A percentile compares a stretch with the other conserved stretches of the same genome.
Conservation (phyloP, 2,888 invertebrate species). For the Tiliacea citrago region DNA sequence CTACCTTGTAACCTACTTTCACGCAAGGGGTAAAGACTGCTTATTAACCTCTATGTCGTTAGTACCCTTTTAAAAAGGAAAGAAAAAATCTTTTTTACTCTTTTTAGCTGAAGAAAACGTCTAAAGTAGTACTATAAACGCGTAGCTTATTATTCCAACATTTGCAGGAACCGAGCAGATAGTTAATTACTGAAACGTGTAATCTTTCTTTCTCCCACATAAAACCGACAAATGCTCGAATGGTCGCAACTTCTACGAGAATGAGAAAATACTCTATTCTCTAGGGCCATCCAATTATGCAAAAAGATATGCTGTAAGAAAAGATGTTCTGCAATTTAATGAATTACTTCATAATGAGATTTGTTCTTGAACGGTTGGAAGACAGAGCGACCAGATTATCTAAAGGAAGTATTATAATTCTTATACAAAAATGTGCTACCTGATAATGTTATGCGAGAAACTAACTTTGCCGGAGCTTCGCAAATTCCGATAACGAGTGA, state of each 20-base stretch:
- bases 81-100: constrained; percentile 49
- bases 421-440: constrained; percentile 10
- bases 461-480: constrained; percentile 16
- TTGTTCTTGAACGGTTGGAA: constrained; percentile 44
- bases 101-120: constrained; percentile 33
- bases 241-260: constrained; percentile 42
- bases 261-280: constrained; percentile 66
- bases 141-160: constrained; percentile 30
- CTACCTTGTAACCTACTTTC: constrained; percentile 70
- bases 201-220: constrained; percentile 30
- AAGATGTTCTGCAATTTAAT: constrained; percentile 61
- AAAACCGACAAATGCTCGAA: constrained; percentile 38
- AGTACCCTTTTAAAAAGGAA: constrained; percentile 58
- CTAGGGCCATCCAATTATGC: constrained; percentile 71
- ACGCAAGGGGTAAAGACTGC: constrained; percentile 63
- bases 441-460: constrained; percentile 24
- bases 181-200: constrained; percentile 41
- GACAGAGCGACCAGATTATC: constrained; percentile 34
- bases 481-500: constrained; percentile 39
- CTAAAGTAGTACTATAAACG: constrained; percentile 16
- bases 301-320: constrained; percentile 64
- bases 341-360: constrained; percentile 60
- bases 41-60: constrained; percentile 63
- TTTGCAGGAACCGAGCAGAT: constrained; percentile 23
- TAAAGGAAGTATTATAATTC: constrained; percentile 33